These are phyloP conservation scores for Rhyzopertha dominica DNA, from an alignment of 1,140 invertebrate species.

Conservation along the genomic window DNA sequence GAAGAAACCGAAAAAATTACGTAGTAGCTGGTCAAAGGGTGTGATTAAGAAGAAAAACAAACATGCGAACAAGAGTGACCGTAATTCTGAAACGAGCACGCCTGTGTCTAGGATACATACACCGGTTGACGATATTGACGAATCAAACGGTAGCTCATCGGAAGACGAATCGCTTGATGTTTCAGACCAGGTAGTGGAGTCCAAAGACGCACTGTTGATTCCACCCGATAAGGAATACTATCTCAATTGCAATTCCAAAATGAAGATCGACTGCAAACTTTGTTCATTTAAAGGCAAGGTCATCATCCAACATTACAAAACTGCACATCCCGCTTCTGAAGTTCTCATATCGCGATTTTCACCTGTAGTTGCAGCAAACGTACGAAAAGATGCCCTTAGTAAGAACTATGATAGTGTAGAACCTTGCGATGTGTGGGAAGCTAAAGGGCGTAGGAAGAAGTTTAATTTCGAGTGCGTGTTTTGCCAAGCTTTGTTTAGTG, in stretches of 20 bases:
- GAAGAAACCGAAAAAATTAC: not conserved
- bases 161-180: constrained; percentile 24
- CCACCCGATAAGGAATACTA: constrained; percentile 35
- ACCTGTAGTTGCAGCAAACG: constrained; percentile 46
- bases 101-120: constrained; percentile 13
- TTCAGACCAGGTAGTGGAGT: no score
- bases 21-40: not conserved
- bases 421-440: constrained; percentile 21
- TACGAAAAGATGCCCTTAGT: constrained; percentile 45
- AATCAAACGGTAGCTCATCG: not conserved
- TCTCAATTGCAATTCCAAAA: constrained; percentile 18
- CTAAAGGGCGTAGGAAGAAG: constrained; percentile 9
- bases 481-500: constrained; percentile 26
- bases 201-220: constrained; percentile 17
- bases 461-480: constrained; percentile 30
- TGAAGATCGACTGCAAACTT: constrained; percentile 51
- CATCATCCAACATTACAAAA: constrained; percentile 62
- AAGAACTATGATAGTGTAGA: no score
- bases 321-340: constrained; percentile 57
- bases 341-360: constrained; percentile 58
- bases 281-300: constrained; percentile 56
- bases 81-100: no score
- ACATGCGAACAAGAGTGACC: no score
- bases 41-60: constrained; percentile 15
- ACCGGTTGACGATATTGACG: not conserved